Evolutionary conservation across 2,797 vertebrate genomes (phyloP), one percentile per base, ranked within the genome.

Genomic region (Borostomias antarcticus): DNA sequence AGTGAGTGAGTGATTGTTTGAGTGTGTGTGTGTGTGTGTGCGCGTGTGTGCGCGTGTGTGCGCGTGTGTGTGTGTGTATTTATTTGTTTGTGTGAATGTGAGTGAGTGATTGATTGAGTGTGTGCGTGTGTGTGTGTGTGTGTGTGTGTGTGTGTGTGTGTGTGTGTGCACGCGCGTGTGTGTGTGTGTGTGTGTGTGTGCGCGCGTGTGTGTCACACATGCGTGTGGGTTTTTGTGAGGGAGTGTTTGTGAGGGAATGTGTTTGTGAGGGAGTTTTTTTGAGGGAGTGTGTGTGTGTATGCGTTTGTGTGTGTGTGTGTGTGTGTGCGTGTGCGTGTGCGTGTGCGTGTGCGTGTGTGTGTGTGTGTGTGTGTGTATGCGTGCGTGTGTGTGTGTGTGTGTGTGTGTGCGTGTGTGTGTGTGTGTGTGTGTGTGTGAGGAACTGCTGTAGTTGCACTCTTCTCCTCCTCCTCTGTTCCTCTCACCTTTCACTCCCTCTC

Each of bases 401-500:
- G 11, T 37, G 30, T 23, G 28, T 15, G 53, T 21, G 29, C 2
- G 15, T 11, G 53, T 56, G 29, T 28, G 26, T 21, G 21, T 5
- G 11, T 1, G 23, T 15, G 32, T 25, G 33, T 7, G 33, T 23
- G 10, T 25, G 30, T 19, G 33, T 59, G 47, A 29, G 65, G 74
- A 70, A 78, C 60, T 75, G 78, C 76, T 78, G 13, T 51, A 56
- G 48, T 70, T 62, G 64, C 75, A 73, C 54, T 77, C 59, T 58
- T 67, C 43, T 45, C 43, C 2, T 7, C 1, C 25, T 53, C 60
- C 1, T 32, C 13, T 10, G 15, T 10, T 61, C 58, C 66, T 75
- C 73, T 80, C 79, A 65, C 67, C 71, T 84, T 85, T 84, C 75
- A 80, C 72, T 63, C 54, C 56, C 64, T 40, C 52, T 54, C 26